These are phyloP conservation scores for Drymodes brunneopygia DNA, from an alignment of 2,113 vertebrate genomes.

Conservation along the genomic window DNA sequence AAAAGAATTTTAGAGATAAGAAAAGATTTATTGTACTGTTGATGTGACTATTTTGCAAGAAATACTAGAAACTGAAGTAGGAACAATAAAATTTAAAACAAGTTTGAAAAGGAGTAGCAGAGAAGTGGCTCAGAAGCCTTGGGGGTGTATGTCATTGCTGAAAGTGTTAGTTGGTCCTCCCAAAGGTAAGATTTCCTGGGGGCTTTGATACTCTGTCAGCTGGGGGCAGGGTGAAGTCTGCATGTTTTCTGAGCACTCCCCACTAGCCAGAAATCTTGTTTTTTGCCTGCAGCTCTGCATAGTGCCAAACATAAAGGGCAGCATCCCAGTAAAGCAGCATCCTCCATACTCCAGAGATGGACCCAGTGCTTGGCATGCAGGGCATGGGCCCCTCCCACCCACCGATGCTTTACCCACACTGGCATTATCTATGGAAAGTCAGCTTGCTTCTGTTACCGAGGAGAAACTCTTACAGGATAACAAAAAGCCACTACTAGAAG, in stretches of 20 bases:
- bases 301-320: not conserved
- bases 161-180: not conserved
- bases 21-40: not conserved
- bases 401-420: not conserved
- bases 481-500: not conserved
- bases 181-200: rapidly evolving
- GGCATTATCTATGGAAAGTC: not conserved
- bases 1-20: not conserved
- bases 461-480: not conserved
- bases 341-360: not conserved
- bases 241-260: not conserved
- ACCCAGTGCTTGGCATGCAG: not conserved
- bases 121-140: not conserved
- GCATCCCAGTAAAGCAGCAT: not conserved
- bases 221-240: not conserved
- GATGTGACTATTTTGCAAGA: not conserved
- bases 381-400: not conserved
- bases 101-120: not conserved
- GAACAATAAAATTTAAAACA: not conserved
- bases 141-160: rapidly evolving
- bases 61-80: not conserved
- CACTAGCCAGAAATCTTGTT: not conserved
- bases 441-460: not conserved
- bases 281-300: not conserved
- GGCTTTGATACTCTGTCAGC: not conserved